Evolutionary conservation across 2,113 vertebrate genomes (phyloP).

Genomic region (Litocranius walleri): DNA sequence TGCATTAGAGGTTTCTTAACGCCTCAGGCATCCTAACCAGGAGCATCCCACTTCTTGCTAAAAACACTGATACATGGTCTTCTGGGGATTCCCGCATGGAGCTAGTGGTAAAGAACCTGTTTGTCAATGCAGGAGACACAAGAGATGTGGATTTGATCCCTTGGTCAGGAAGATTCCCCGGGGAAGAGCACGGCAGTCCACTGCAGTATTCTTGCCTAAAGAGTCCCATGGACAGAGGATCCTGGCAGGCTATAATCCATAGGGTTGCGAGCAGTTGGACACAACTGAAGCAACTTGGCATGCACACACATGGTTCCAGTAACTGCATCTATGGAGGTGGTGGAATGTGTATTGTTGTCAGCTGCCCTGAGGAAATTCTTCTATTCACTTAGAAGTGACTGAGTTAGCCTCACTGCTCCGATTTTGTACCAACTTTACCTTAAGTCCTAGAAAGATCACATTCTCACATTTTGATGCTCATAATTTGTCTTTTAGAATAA

Average conservation of each 20-base stretch:
- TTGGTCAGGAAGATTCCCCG: neutral
- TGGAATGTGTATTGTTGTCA: neutral
- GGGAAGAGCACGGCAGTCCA: neutral
- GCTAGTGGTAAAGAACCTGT: neutral
- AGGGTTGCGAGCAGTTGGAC: neutral
- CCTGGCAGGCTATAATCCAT: neutral
- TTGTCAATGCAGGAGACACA: neutral
- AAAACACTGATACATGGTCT: neutral
- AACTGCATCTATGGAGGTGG: neutral
- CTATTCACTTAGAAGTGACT: neutral
- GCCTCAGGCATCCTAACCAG: neutral
- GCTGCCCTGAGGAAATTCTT: neutral
- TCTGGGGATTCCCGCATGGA: rapidly evolving
- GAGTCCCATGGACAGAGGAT: neutral
- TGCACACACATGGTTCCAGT: neutral
- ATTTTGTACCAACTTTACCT: neutral
- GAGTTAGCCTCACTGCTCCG: neutral
- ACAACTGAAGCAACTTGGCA: neutral
- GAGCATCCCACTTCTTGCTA: neutral
- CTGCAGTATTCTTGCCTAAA: neutral
- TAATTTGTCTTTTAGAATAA: neutral
- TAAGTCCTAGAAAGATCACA: neutral
- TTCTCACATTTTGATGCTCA: neutral
- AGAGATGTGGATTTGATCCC: neutral
- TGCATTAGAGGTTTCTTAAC: neutral